Conservation (phyloP, 2,113 vertebrate genomes). For the Jacana jacana region DNA sequence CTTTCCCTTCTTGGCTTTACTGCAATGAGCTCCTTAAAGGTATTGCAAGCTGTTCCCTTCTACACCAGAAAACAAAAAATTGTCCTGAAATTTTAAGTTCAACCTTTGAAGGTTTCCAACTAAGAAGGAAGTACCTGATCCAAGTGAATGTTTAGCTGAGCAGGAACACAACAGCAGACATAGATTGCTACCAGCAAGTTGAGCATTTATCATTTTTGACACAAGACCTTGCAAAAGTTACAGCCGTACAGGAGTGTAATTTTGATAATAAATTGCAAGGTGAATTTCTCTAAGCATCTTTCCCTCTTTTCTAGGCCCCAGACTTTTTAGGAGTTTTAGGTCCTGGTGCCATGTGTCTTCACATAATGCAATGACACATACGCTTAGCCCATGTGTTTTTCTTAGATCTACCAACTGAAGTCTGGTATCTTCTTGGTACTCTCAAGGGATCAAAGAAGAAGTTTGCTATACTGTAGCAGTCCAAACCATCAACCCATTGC, state of each 20-base stretch:
- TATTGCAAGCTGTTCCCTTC: slow-evolving; percentile 4
- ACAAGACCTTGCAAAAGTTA: neutral
- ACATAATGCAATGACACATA: neutral
- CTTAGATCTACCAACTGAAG: neutral
- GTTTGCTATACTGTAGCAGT: neutral
- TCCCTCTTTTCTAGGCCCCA: neutral
- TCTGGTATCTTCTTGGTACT: neutral
- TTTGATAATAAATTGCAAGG: neutral
- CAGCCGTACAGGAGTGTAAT: neutral
- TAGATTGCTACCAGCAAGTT: neutral
- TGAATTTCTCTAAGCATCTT: neutral
- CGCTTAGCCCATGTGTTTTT: neutral
- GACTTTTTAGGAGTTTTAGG: neutral
- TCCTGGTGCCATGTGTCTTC: neutral
- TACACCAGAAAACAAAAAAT: neutral
- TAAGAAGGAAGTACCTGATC: neutral
- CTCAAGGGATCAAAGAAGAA: neutral
- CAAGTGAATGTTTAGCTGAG: neutral
- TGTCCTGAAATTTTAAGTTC: neutral
- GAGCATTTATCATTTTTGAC: slow-evolving; percentile 41
- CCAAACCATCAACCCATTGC: neutral
- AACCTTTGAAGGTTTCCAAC: neutral
- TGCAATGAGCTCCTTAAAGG: neutral
- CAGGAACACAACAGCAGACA: neutral
- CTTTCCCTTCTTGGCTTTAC: neutral